Conservation (phyloP, 2,888 invertebrate genomes). For the Morpho helenor region DNA sequence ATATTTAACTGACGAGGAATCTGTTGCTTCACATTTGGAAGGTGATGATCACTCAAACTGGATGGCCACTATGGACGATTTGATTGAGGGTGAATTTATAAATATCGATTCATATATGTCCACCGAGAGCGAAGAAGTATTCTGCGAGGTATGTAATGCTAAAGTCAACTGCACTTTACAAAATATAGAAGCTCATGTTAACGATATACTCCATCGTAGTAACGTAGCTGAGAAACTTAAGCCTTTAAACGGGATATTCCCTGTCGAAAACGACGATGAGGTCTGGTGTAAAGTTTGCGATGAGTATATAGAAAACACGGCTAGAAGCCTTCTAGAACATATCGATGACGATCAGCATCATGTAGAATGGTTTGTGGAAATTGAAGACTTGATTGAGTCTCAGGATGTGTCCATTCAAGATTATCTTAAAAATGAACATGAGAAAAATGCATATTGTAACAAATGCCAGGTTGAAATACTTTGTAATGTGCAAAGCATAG, state of each 20-base stretch:
- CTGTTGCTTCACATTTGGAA: conserved; percentile 47
- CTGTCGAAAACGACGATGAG: conserved; percentile 42
- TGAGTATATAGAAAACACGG: conserved; percentile 45
- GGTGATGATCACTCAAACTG: conserved; percentile 50
- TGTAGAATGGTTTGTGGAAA: conserved; percentile 49
- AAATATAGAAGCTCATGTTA: conserved; percentile 51
- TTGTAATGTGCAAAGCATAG: conserved; percentile 42
- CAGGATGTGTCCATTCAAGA: conserved; percentile 45
- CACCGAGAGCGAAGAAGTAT: conserved; percentile 44
- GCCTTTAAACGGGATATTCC: conserved; percentile 50
- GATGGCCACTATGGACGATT: conserved; percentile 51
- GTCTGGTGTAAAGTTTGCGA: conserved; percentile 54
- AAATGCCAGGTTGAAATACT: conserved; percentile 46
- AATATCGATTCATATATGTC: conserved; percentile 45
- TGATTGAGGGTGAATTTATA: conserved; percentile 54
- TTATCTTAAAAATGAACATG: conserved; percentile 47
- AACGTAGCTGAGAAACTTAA: conserved; percentile 49
- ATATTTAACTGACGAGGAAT: conserved; percentile 43
- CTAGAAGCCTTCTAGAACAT: conserved; percentile 46
- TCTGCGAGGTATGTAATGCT: conserved; percentile 48
- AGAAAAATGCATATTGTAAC: conserved; percentile 48
- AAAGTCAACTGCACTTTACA: conserved; percentile 41
- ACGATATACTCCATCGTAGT: conserved; percentile 42
- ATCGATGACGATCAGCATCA: conserved; percentile 47
- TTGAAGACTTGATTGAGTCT: conserved; percentile 46